These are phyloP conservation scores for Syndactyla subalaris DNA, from an alignment of 2,797 vertebrate genomes.

Conservation along the genomic window DNA sequence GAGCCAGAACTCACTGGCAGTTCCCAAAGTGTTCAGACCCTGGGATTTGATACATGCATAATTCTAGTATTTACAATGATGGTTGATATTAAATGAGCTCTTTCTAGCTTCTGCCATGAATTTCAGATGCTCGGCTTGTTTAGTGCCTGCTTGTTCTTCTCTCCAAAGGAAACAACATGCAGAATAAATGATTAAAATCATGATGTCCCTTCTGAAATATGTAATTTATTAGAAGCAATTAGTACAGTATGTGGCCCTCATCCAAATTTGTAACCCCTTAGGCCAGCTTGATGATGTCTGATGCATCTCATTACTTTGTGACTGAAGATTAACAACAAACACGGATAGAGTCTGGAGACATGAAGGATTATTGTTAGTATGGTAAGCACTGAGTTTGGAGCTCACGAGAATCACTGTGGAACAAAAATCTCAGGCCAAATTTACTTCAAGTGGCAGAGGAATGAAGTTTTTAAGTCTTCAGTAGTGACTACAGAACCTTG, in stretches of 20 bases:
- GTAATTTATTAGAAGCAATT: conserved; percentile 73
- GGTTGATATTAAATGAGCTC: conserved; percentile 50
- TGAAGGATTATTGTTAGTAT: conserved; percentile 11
- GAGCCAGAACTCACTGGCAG: not conserved
- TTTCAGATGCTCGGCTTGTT: conserved; percentile 45
- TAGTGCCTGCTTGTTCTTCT: conserved; percentile 32
- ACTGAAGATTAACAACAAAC: conserved; percentile 52
- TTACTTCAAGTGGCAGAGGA: not conserved
- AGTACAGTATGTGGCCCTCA: conserved; percentile 55
- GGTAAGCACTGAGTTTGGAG: not conserved
- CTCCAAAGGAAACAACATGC: conserved; percentile 63
- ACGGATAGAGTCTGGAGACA: not conserved
- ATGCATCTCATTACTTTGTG: conserved; percentile 64
- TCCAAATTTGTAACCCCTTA: conserved; percentile 64
- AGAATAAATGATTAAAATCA: conserved; percentile 72
- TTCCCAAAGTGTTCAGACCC: conserved; percentile 29
- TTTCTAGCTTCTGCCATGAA: conserved; percentile 48
- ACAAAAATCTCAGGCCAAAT: conserved; percentile 11
- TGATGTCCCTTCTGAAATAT: conserved; percentile 62
- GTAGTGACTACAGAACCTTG: not conserved
- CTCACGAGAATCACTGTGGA: not conserved
- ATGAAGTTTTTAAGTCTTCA: not conserved
- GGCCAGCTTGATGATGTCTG: conserved; percentile 45
- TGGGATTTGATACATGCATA: conserved; percentile 48
- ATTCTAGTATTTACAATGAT: conserved; percentile 35